These are phyloP conservation scores for Zophobas atratus DNA, from an alignment of 1,140 invertebrate species.

Conservation along the genomic window DNA sequence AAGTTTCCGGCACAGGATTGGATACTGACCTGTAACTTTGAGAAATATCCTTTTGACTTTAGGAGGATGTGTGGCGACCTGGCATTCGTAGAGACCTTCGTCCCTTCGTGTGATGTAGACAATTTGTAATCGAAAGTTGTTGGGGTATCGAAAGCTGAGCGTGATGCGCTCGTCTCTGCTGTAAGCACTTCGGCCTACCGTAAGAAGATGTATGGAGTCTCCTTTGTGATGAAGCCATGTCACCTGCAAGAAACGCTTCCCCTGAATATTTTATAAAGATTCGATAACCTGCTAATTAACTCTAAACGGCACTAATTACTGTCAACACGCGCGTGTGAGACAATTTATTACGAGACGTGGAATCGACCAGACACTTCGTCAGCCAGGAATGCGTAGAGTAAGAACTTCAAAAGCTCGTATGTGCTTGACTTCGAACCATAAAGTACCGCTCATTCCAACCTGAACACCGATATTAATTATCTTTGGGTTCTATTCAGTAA, in stretches of 20 bases:
- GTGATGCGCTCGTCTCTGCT: constrained; percentile 82
- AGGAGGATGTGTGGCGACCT: constrained; percentile 89
- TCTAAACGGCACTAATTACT: constrained; percentile 19
- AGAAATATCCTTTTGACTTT: constrained; percentile 76
- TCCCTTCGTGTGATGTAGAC: constrained; percentile 82
- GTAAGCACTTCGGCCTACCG: constrained; percentile 82
- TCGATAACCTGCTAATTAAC: constrained; percentile 29
- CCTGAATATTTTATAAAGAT: background rate
- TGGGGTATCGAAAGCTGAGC: constrained; percentile 85
- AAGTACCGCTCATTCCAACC: constrained; percentile 29
- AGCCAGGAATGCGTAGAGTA: constrained; percentile 23
- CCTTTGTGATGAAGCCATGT: constrained; percentile 83
- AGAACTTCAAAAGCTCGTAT: constrained; percentile 31
- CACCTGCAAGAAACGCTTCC: constrained; percentile 72
- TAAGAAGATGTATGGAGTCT: constrained; percentile 82
- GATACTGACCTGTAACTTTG: constrained; percentile 71
- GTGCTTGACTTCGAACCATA: constrained; percentile 26
- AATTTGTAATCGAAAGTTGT: constrained; percentile 88
- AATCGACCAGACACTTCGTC: constrained; percentile 17
- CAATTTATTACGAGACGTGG: constrained; percentile 30
- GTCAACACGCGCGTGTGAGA: constrained; percentile 11
- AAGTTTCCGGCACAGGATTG: background rate
- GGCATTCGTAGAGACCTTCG: constrained; percentile 87
- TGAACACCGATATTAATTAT: constrained; percentile 42
- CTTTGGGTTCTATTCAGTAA: constrained; percentile 18